phyloP scores from a whole-genome alignment of 2,797 vertebrate genomes.

The Sternotherus odoratus region DNA sequence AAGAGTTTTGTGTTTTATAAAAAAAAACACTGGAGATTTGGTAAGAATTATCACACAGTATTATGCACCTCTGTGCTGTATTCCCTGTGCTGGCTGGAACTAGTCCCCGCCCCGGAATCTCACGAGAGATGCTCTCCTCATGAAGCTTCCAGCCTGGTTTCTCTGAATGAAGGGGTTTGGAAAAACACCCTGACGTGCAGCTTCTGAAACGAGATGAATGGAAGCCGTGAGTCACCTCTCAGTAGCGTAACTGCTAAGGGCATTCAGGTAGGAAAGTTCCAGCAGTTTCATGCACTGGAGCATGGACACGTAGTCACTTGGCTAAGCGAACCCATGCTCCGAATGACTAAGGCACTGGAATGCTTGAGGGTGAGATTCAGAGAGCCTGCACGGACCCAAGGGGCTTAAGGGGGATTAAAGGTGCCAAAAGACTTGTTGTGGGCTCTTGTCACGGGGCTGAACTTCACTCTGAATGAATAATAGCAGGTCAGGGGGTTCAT shows the following conservation, averaged over 20 bases:
- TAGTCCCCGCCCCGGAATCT: neutral
- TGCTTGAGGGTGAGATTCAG: neutral
- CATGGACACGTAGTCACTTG: constrained; percentile 23
- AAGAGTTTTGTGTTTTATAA: neutral
- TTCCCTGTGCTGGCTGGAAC: neutral
- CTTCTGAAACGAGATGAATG: neutral
- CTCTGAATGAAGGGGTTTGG: neutral
- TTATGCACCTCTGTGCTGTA: neutral
- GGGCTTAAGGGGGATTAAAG: neutral
- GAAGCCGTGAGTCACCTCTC: constrained; percentile 54
- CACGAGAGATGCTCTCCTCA: neutral
- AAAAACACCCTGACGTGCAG: neutral
- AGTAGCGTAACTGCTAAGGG: neutral
- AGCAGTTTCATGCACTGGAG: neutral
- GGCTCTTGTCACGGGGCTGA: neutral
- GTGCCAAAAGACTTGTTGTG: neutral
- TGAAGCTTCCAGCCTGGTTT: constrained; percentile 46
- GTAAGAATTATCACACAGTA: neutral
- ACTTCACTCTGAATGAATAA: neutral
- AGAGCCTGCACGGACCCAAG: neutral
- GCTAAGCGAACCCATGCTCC: constrained; percentile 5
- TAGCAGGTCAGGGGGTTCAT: neutral
- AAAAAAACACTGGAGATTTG: neutral
- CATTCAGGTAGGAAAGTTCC: constrained; percentile 49
- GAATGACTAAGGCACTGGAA: neutral